These are phyloP conservation scores for Trichomycterus rosablanca DNA, from an alignment of 2,113 vertebrate genomes.

Conservation along the genomic window DNA sequence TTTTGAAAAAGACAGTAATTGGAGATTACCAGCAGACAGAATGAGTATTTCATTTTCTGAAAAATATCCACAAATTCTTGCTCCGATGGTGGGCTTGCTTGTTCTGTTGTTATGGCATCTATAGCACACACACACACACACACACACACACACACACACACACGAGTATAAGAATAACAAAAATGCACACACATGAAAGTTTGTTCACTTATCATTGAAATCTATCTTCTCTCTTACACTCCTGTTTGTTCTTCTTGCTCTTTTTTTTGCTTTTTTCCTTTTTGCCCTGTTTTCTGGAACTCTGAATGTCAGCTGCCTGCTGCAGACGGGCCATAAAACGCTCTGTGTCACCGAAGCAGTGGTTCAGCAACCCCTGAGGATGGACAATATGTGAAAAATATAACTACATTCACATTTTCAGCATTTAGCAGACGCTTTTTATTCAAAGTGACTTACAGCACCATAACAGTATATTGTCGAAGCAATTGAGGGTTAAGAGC, in stretches of 20 bases:
- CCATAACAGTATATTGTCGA: no score
- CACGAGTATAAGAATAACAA: no score
- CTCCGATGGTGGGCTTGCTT: conserved; percentile 68
- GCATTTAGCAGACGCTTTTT: no score
- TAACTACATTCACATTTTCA: no score
- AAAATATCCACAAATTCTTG: conserved; percentile 74
- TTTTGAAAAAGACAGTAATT: background rate
- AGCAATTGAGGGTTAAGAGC: no score
- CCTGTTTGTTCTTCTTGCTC: conserved; percentile 41
- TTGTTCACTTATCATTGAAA: no score
- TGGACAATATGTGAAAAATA: no score
- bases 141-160: background rate
- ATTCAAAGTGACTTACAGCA: no score
- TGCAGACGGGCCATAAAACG: conserved; percentile 74
- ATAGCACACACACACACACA: conserved; percentile 18
- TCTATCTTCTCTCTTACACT: conserved; percentile 20
- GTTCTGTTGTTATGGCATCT: conserved; percentile 71
- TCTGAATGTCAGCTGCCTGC: conserved; percentile 71
- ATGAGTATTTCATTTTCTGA: conserved; percentile 82
- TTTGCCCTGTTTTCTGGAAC: conserved; percentile 62
- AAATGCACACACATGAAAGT: no score
- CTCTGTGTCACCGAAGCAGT: conserved; percentile 80
- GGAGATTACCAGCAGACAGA: conserved; percentile 65
- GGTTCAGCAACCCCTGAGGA: conserved; percentile 77
- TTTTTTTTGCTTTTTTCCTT: conserved; percentile 18